phyloP scores from a whole-genome alignment of 2,797 vertebrate species.

The Chelonia mydas region DNA sequence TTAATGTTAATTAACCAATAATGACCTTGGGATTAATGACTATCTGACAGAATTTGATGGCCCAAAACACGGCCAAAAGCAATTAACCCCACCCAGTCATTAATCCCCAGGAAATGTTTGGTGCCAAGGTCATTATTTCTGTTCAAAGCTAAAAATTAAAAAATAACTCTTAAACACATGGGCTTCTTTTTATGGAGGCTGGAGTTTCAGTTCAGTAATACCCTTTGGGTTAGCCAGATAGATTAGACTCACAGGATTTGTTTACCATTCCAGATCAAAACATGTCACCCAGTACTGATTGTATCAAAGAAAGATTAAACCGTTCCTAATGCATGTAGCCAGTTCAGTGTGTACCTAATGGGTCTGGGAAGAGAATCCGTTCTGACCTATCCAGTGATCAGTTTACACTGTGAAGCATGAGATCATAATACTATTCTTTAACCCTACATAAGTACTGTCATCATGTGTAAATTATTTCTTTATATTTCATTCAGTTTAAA shows the following conservation, averaged over 20 bases:
- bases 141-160: not conserved
- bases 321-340: not conserved
- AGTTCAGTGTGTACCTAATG: not conserved
- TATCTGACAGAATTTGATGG: slow-evolving; percentile 4
- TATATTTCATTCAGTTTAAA: not conserved
- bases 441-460: not conserved
- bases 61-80: not conserved
- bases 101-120: slow-evolving; percentile 39
- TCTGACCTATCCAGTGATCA: not conserved
- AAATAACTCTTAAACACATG: not conserved
- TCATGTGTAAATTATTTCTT: not conserved
- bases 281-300: not conserved
- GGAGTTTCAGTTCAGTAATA: not conserved
- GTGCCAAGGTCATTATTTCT: not conserved
- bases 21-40: slow-evolving; percentile 9
- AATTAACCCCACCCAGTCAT: slow-evolving; percentile 43
- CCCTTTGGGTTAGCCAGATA: not conserved
- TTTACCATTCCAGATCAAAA: not conserved
- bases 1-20: slow-evolving; percentile 44
- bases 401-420: not conserved
- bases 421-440: not conserved
- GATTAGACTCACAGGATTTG: not conserved
- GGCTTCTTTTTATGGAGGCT: fast-evolving
- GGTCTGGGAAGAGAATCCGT: not conserved
- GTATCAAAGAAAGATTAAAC: not conserved